phyloP scores from a whole-genome alignment of 2,888 invertebrate species.

The Rhamnusium bicolor region DNA sequence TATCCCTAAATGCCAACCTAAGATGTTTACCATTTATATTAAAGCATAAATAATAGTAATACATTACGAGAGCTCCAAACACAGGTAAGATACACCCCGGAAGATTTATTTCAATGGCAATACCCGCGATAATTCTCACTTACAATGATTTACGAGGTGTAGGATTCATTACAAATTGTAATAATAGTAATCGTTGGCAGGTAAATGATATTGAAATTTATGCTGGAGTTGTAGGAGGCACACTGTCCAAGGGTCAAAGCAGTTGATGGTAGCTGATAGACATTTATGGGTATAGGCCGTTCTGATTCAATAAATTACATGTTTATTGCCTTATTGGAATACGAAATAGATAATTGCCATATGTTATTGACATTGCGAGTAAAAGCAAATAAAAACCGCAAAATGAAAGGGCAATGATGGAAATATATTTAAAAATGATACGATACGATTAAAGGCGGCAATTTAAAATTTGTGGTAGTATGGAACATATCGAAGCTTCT shows the following conservation, averaged over 20 bases:
- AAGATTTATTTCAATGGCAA: slow-evolving; percentile 21
- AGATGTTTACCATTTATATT: neutral
- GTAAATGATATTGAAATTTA: slow-evolving; percentile 36
- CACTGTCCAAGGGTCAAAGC: neutral
- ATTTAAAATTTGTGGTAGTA: too few species aligned
- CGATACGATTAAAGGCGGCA: too few species aligned
- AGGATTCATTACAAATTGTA: slow-evolving; percentile 19
- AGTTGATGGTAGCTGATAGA: slow-evolving; percentile 22
- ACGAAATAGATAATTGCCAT: neutral
- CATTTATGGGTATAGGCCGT: slow-evolving; percentile 28
- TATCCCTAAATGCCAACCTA: neutral
- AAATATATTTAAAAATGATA: too few species aligned
- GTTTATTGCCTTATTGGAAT: neutral
- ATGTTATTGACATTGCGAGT: neutral
- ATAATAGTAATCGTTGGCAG: slow-evolving; percentile 14
- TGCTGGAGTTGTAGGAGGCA: slow-evolving; percentile 4
- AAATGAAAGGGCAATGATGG: neutral
- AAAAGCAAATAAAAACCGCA: neutral
- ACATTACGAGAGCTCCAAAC: neutral
- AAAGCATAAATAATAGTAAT: slow-evolving; percentile 12
- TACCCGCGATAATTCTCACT: slow-evolving; percentile 23
- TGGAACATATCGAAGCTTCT: too few species aligned
- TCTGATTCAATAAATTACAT: slow-evolving; percentile 6
- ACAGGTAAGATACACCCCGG: slow-evolving; percentile 18
- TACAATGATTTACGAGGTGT: slow-evolving; percentile 24